These are phyloP conservation scores for Palaemon carinicauda DNA, from an alignment of 1,140 invertebrate genomes.

Conservation along the genomic window DNA sequence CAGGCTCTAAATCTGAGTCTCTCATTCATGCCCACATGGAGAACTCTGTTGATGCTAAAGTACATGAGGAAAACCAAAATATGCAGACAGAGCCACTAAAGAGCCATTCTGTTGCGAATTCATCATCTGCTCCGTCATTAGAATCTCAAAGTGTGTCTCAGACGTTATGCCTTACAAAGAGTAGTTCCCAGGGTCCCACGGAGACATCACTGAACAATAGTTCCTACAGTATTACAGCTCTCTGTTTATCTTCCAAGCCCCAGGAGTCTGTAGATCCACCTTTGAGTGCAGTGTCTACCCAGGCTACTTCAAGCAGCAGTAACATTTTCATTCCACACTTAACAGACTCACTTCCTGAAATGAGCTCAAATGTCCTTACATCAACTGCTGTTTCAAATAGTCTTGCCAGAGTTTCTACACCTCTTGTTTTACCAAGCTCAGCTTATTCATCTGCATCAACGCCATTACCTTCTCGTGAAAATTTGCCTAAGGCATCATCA, in stretches of 20 bases:
- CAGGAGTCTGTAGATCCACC: slow-evolving; percentile 18
- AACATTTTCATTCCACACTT: not conserved
- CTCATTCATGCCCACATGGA: not conserved
- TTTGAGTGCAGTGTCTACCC: not conserved
- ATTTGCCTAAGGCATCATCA: slow-evolving; percentile 40
- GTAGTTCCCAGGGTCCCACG: not conserved
- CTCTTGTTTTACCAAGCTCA: slow-evolving; percentile 18
- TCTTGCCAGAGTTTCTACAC: slow-evolving; percentile 28
- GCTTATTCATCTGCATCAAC: not conserved
- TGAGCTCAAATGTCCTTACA: not conserved
- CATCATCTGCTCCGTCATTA: too few relatives aligned
- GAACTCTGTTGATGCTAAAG: not conserved
- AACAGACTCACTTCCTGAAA: slow-evolving; percentile 13
- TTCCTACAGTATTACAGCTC: slow-evolving; percentile 43
- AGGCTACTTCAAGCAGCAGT: not conserved
- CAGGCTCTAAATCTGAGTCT: not conserved
- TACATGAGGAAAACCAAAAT: not conserved
- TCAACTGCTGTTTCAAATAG: not conserved
- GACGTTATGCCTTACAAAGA: not conserved
- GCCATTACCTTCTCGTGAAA: slow-evolving; percentile 22
- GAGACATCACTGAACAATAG: slow-evolving; percentile 28
- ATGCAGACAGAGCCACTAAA: not conserved
- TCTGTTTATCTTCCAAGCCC: slow-evolving; percentile 37
- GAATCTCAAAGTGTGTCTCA: too few relatives aligned
- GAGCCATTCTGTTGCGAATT: too few relatives aligned